A percentile compares a stretch with the other conserved stretches of the same genome.
These are phyloP conservation scores for Andrena trimmerana DNA, from an alignment of 2,888 invertebrate species.

Conservation along the genomic window DNA sequence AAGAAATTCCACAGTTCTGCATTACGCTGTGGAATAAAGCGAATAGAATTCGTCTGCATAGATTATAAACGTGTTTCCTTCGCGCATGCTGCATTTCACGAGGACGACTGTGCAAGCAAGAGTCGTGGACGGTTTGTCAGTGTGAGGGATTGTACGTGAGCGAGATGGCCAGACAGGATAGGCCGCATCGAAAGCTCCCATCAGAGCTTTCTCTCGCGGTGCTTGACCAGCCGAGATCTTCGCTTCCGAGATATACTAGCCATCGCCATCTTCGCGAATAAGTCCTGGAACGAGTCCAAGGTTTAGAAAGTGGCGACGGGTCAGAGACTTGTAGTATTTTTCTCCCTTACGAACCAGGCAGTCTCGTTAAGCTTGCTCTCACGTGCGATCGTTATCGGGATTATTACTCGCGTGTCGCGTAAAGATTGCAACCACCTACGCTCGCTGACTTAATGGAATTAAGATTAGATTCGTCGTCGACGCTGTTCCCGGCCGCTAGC, in stretches of 20 bases:
- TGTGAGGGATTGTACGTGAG: not conserved
- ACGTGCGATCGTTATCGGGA: conserved; percentile 44
- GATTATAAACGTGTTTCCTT: no score
- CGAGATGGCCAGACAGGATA: not conserved
- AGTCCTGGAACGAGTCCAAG: conserved; percentile 54
- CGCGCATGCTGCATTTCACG: no score
- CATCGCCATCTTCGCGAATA: conserved; percentile 3
- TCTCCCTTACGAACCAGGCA: not conserved
- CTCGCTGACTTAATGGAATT: conserved; percentile 35
- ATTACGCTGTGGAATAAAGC: no score
- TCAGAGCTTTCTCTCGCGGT: conserved; percentile 34
- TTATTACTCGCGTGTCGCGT: conserved; percentile 28
- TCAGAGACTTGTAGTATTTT: conserved; percentile 33
- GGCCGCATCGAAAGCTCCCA: conserved; percentile 8
- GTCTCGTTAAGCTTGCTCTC: conserved; percentile 33
- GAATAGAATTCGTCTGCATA: no score
- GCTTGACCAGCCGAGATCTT: conserved; percentile 28
- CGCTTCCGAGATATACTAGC: conserved; percentile 8
- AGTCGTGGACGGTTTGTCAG: no score
- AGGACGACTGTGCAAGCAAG: no score
- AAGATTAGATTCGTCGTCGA: conserved; percentile 18
- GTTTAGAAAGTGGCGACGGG: conserved; percentile 64
- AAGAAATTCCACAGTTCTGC: no score
- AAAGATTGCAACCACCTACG: conserved; percentile 20
- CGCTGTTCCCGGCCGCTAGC: conserved; percentile 7